Base-by-base conservation (phyloP, 2,888 invertebrate genomes). In the Entomobrya proxima region DNA sequence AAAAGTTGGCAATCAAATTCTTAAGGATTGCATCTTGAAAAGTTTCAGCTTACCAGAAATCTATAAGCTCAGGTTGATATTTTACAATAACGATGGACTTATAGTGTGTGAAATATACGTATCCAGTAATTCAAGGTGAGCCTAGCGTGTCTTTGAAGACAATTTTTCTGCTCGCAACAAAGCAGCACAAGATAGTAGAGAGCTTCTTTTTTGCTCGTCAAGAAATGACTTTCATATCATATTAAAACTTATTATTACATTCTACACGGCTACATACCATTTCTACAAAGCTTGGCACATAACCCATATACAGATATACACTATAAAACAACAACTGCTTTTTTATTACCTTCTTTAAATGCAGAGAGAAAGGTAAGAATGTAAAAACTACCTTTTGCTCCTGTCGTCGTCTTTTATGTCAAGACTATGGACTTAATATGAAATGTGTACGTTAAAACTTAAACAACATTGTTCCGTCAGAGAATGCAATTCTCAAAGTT, bases 301-400 rank as follows among this genome's bases (percentile, higher is more conserved):
- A 69, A 27, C 24, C 40, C 30, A 30, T 44, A 67, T 27, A 21
- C 18, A 72, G 11, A 69, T 40, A 44, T 47, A 52, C 61, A 67
- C 72, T 37, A 81, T 81, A 74, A 74, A 74, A 81, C 81, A 81
- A 74, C 80, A 69, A 79, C 69, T 58, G 72, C 52, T 74, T 81
- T 64, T 80, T 80, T 80, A 80, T 80, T 80, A 15, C 80, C 69
- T 30, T 55, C 55, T 67, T 27, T 44, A 44, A 69, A 69, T 27
- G 30, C 7, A 69, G 47, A 47, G 27, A 30, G 69, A 69, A 37
- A 47, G 44, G 21, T 2, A 69, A 55, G 32, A 32, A 32, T 9
- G n/a, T 15, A 61, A 32, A 27, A 5, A 55, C 9, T 55, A 30
- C 15, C 64, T 55, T 76, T 58, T 61, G 58, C 72, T 55, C 80